Percentiles rank a stretch among this genome's conserved stretches.
Evolutionary conservation across 2,113 vertebrate genomes (phyloP).

Genomic region (Nannospalax galili): DNA sequence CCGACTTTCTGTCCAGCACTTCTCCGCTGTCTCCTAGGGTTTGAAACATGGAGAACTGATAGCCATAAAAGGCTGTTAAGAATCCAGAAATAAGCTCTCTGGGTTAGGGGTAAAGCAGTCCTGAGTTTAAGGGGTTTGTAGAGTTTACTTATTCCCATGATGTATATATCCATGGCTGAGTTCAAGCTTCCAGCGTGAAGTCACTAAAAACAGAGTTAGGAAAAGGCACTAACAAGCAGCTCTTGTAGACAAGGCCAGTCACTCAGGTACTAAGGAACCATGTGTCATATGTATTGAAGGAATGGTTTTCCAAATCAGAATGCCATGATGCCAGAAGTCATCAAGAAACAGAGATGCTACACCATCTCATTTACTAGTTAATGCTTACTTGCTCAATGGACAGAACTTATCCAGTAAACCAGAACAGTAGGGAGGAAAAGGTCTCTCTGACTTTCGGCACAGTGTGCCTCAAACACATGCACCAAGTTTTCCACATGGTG

Average conservation of each 20-base stretch:
- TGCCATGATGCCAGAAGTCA: background rate
- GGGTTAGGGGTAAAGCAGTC: rapidly evolving
- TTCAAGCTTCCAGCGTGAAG: background rate
- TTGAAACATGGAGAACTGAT: background rate
- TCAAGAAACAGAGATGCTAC: background rate
- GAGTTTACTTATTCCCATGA: background rate
- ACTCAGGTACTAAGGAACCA: rapidly evolving
- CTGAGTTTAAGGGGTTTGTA: background rate
- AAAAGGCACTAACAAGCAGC: rapidly evolving
- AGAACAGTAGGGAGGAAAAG: background rate
- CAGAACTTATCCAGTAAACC: background rate
- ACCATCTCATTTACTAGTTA: no score
- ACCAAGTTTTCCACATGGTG: background rate
- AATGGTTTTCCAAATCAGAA: background rate
- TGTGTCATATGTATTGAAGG: no score
- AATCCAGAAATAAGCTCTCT: background rate
- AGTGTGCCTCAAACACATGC: background rate
- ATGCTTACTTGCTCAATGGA: background rate
- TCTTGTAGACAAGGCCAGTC: background rate
- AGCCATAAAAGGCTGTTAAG: background rate
- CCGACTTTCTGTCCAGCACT: background rate
- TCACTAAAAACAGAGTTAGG: background rate
- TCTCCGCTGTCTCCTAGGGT: background rate
- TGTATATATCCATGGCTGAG: background rate
- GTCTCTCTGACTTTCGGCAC: background rate